Evolutionary conservation across 2,888 invertebrate species (phyloP), one percentile per base, ranked within the genome.

Genomic region (Saturnia japonica): DNA sequence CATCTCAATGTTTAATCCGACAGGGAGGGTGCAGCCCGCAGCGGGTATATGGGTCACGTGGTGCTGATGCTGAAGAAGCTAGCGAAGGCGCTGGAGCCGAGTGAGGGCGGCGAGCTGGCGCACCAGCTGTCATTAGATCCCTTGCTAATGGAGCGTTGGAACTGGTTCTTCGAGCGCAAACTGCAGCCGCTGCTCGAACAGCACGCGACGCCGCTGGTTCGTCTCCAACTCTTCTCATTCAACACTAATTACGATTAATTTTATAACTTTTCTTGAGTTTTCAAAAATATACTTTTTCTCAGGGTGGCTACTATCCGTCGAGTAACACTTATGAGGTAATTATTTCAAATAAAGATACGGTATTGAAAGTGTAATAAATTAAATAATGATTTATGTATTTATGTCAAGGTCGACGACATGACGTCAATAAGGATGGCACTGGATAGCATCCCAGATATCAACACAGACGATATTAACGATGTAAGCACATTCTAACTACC

Each of bases 41-140:
- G 89, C 76, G 95, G 95, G 14, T 95, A 95, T 87, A 95, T 95
- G 95, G 96, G 96, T 9, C 96, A 96, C 89, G 88, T 95, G 80
- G 90, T 94, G 28, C 88, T 91, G 80, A 89, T 95, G 74, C 80
- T 83, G 79, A 74, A 70, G 57, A 68, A 57, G 40, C 71, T 68
- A 70, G 76, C 75, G 72, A 78, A 74, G 69, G 85, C 77, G 76
- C 81, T 70, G 78, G 25, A 75, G 73, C 73, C 75, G 74, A 68
- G 68, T 66, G 76, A 72, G 70, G 60, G 62, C 34, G 34, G 34
- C 66, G 74, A 69, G 71, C 74, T 73, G 74, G 74, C 73, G 70
- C 69, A 67, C 60, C 72, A 72, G 74, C 75, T 77, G 74, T 51
- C 72, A 71, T 77, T 77, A 75, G 73, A 60, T 57, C 70, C 71